Conservation (phyloP, 1,140 invertebrate genomes). For the Drosophila prosaltans region DNA sequence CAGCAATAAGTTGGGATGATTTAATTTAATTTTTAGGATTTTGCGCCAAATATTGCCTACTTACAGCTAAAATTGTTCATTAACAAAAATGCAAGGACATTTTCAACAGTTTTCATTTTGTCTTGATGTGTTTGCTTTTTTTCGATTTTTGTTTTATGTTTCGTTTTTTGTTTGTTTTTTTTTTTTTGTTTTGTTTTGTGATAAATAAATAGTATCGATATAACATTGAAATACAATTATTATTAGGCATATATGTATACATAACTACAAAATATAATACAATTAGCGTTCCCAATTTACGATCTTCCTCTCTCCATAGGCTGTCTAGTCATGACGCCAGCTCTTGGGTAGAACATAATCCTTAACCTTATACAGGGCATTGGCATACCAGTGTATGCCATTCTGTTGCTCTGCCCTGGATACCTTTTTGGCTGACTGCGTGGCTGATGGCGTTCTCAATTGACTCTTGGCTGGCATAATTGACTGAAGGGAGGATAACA, state of each 20-base stretch:
- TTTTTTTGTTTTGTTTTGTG: conserved; percentile 32
- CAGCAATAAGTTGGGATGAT: conserved; percentile 6
- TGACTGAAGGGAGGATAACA: conserved; percentile 84
- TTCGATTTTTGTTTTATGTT: conserved; percentile 18
- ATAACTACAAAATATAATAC: conserved; percentile 79
- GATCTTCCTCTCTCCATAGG: neutral
- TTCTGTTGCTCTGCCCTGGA: conserved; percentile 57
- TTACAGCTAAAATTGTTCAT: conserved; percentile 62
- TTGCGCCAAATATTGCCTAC: conserved; percentile 68
- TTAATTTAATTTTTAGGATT: conserved; percentile 34
- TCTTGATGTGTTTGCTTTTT: conserved; percentile 6
- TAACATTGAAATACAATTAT: conserved; percentile 74
- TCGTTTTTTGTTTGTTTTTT: conserved; percentile 18
- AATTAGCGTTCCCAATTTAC: conserved; percentile 43
- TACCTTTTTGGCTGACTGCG: conserved; percentile 39
- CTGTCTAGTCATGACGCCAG: conserved; percentile 74
- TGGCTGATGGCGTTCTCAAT: conserved; percentile 47
- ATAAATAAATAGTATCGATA: conserved; percentile 77
- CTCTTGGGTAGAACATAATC: conserved; percentile 87
- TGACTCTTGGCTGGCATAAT: conserved; percentile 62
- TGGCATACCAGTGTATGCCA: conserved; percentile 95
- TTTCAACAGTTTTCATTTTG: conserved; percentile 33
- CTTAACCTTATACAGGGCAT: conserved; percentile 89
- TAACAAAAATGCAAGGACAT: conserved; percentile 52
- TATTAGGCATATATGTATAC: conserved; percentile 55